These are phyloP conservation scores for Myripristis jacobus DNA, from an alignment of 2,797 vertebrate genomes.

Conservation along the genomic window DNA sequence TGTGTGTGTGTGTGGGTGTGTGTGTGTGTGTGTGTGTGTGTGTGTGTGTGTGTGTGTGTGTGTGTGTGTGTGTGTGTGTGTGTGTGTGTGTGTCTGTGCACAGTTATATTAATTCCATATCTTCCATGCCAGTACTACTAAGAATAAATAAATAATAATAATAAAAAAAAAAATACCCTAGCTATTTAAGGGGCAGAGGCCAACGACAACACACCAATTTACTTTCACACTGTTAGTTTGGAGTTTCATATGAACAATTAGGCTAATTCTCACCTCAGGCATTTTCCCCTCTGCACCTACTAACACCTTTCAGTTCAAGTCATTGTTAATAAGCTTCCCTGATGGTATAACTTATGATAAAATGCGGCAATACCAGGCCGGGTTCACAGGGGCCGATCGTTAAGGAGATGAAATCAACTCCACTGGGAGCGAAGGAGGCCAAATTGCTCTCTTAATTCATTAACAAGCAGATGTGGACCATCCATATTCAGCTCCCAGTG, in stretches of 20 bases:
- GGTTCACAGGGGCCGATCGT: constrained; percentile 75
- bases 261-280: constrained; percentile 58
- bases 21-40: no score
- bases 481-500: constrained; percentile 67
- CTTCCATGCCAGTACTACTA: neutral
- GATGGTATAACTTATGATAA: constrained; percentile 72
- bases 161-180: neutral
- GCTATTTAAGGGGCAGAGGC: constrained; percentile 38
- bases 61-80: no score
- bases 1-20: no score
- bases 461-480: constrained; percentile 79
- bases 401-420: constrained; percentile 80
- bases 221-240: constrained; percentile 14
- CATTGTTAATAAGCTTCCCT: constrained; percentile 78
- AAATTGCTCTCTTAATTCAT: constrained; percentile 83
- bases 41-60: no score
- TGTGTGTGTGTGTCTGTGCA: no score
- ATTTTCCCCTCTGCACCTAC: constrained; percentile 50
- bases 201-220: constrained; percentile 62
- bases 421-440: constrained; percentile 58
- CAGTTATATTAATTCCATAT: neutral
- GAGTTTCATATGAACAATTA: constrained; percentile 62
- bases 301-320: constrained; percentile 61
- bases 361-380: constrained; percentile 54
- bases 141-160: no score